Base-by-base conservation (phyloP, 2,113 vertebrate species). In the Polyodon spathula region DNA sequence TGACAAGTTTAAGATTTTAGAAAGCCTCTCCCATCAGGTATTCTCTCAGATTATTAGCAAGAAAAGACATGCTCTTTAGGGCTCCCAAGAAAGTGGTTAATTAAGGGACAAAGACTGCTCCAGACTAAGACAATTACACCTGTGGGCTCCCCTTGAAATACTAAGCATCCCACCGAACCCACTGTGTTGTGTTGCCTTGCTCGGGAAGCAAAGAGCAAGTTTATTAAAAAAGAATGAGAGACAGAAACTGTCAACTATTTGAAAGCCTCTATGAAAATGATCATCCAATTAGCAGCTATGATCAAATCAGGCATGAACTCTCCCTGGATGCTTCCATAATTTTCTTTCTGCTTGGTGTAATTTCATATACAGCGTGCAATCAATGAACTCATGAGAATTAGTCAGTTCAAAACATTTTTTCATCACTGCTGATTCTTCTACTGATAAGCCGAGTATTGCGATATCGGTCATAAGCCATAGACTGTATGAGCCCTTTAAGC, bases 341-440 rank as follows among this genome's bases (percentile, higher is more conserved):
- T n/a, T n/a, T n/a, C n/a, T 87, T 88, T 86, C 85, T 88, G 85
- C 86, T 82, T 88, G 87, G 87, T 86, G 83, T 86, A 90, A 89
- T 90, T 89, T 87, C 83, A 81, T 83, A 83, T 76, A 87, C 84
- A 84, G 88, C 85, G 86, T n/a, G n/a, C n/a, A n/a, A n/a, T n/a
- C n/a, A 87, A 92, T 90, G 87, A 93, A 91, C 87, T 93, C 84
- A 75, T 81, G 86, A 92, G 89, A 92, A 87, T 82, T 92, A 90
- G 94, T 94, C 89, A 89, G 88, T 86, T 89, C 90, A 82, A 84
- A 90, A 89, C 89, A 83, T 92, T 93, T 94, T 90, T 88, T 92
- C 90, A 91, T 93, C 90, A 89, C 86, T 85, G 88, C 81, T 92
- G 94, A 95, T 94, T 95, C 91, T 86, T n/a, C n/a, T n/a, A 92